These are phyloP conservation scores for Leptobrachium ailaonicum DNA, from an alignment of 2,113 vertebrate species.

Conservation along the genomic window DNA sequence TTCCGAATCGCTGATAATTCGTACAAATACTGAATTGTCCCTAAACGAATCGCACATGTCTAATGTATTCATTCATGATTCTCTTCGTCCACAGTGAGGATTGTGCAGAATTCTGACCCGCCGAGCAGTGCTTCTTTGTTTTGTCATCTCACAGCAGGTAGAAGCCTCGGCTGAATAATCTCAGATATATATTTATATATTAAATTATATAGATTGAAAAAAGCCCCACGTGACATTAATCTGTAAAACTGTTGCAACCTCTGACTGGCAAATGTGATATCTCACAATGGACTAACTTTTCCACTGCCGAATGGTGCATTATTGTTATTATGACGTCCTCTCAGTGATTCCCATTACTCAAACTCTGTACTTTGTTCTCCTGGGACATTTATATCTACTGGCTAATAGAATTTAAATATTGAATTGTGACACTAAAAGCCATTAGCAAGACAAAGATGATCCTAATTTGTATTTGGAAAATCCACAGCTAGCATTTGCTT, in stretches of 20 bases:
- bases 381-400: conserved; percentile 27
- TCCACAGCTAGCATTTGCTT: conserved; percentile 7
- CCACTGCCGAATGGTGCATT: conserved; percentile 30
- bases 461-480: conserved; percentile 16
- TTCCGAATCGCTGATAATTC: too few relatives aligned
- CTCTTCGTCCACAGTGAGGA: too few relatives aligned
- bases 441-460: conserved; percentile 38
- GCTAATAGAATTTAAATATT: conserved; percentile 45
- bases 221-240: not conserved
- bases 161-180: too few relatives aligned
- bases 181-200: too few relatives aligned
- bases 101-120: too few relatives aligned
- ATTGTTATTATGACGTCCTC: conserved; percentile 22
- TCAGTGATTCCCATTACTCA: conserved; percentile 38
- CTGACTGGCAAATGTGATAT: conserved; percentile 15
- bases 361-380: conserved; percentile 21
- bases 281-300: conserved; percentile 29
- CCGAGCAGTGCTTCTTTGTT: too few relatives aligned
- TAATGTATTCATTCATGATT: too few relatives aligned
- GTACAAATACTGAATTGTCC: too few relatives aligned
- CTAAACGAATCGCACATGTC: too few relatives aligned
- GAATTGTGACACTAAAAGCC: conserved; percentile 40
- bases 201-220: too few relatives aligned
- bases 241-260: conserved; percentile 17
- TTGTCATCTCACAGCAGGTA: too few relatives aligned